Evolutionary conservation across 2,113 vertebrate genomes (phyloP).

Genomic region (Ginglymostoma cirratum): DNA sequence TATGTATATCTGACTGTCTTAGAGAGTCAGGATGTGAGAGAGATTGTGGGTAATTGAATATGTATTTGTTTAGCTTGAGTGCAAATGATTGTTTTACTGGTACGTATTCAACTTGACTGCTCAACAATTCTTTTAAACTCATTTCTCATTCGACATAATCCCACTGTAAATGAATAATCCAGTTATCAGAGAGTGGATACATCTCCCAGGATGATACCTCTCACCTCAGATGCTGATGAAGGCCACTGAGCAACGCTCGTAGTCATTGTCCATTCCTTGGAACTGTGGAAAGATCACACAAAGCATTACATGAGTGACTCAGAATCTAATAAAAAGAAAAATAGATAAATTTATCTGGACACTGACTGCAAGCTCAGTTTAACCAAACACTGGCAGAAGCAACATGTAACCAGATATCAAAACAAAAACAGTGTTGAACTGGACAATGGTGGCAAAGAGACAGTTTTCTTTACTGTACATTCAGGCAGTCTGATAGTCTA

Average conservation of each 20-base stretch:
- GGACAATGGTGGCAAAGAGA: neutral
- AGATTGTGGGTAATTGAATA: neutral
- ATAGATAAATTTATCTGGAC: neutral
- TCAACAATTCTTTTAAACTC: neutral
- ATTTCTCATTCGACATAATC: neutral
- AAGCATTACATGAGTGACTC: neutral
- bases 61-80: neutral
- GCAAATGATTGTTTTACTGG: neutral
- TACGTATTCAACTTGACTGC: neutral
- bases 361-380: neutral
- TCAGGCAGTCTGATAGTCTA: neutral
- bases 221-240: conserved; percentile 57
- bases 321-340: neutral
- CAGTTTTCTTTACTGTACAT: neutral
- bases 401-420: neutral
- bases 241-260: conserved; percentile 70
- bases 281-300: conserved; percentile 49
- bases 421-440: neutral
- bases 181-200: neutral
- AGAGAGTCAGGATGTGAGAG: no score
- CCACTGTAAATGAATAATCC: neutral
- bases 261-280: conserved; percentile 68
- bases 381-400: neutral
- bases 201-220: conserved; percentile 20
- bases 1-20: neutral